Base-by-base conservation (phyloP, 2,797 vertebrate species). In the Vespertilio murinus region DNA sequence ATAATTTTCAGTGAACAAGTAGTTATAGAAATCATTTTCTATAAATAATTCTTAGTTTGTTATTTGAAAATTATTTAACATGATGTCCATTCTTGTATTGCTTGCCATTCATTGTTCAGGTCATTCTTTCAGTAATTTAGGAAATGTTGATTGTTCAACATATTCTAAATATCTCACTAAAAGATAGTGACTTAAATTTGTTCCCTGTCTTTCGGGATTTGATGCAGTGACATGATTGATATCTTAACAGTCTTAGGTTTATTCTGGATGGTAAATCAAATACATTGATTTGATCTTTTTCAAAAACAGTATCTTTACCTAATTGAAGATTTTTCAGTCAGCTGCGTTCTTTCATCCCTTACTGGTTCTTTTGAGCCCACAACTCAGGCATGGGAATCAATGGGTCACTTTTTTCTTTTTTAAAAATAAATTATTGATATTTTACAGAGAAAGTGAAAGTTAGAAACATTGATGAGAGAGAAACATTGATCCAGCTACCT, bases 1-100 rank as follows among this genome's bases (percentile, higher is more conserved):
- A 33, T n/a, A 67, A 56, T 42, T 93, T 93, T 94, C 0, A 88
- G 30, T 94, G 38, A 94, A 11, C 47, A 73, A 13, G 9, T 90
- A 47, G 30, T 69, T 38, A 8, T 52, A 59, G 18, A 80, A 35
- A 7, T 7, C 20, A 71, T 14, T 80, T 93, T 6, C 0, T 85
- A 0, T 82, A 74, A 91, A 75, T 84, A 25, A 3, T 75, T 38
- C 2, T 0, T 49, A 6, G 25, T 85, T 1, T 87, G 0, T 22
- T 7, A 22, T 83, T 81, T 94, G 12, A 79, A 81, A 71, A 7
- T 40, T 79, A 73, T 12, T 71, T 71, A 47, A 64, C 28, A 33
- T 83, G 56, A 87, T 87, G 84, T 56, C n/a, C 65, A 12, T 28
- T 18, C 0, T 25, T 47, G 0, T 77, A 22, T 79, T 85, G 12